These are phyloP conservation scores for Cremastinae sp. DNA, from an alignment of 2,888 invertebrate genomes.

Conservation along the genomic window DNA sequence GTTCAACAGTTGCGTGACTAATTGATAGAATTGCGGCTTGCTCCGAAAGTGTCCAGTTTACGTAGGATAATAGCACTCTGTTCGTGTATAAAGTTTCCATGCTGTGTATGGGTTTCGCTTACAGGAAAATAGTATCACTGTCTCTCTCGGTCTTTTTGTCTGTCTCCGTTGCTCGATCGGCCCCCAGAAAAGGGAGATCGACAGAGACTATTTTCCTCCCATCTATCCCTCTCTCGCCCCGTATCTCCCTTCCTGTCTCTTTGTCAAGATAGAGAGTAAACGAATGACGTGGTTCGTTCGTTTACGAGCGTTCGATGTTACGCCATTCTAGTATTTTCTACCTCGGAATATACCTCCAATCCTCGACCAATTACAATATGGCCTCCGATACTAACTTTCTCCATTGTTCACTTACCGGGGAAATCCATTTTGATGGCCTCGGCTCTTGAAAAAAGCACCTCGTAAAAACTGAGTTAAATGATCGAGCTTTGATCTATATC, in stretches of 20 bases:
- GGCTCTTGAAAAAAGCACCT: constrained; percentile 63
- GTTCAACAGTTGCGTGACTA: constrained; percentile 56
- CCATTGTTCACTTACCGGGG: constrained; percentile 40
- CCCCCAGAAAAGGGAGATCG: too few relatives aligned
- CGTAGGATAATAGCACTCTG: constrained; percentile 15
- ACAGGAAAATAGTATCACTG: constrained; percentile 3
- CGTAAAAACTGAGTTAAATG: too few relatives aligned
- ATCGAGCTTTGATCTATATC: too few relatives aligned
- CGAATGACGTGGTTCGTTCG: constrained; percentile 10
- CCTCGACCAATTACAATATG: constrained; percentile 29
- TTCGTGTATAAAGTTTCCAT: neutral
- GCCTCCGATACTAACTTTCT: constrained; percentile 29
- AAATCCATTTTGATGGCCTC: constrained; percentile 64
- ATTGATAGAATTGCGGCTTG: constrained; percentile 47
- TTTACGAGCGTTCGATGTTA: constrained; percentile 52
- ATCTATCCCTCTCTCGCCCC: too few relatives aligned
- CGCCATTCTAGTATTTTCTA: constrained; percentile 36
- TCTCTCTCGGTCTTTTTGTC: neutral
- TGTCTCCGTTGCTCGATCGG: neutral
- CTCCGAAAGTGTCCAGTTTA: constrained; percentile 25
- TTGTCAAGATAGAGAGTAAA: neutral
- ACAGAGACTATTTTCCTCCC: too few relatives aligned
- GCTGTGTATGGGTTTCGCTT: neutral
- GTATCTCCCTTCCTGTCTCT: too few relatives aligned
- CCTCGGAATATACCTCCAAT: constrained; percentile 6